Evolutionary conservation across 1,140 invertebrate genomes (phyloP).

Genomic region (Aphidius ervi): DNA sequence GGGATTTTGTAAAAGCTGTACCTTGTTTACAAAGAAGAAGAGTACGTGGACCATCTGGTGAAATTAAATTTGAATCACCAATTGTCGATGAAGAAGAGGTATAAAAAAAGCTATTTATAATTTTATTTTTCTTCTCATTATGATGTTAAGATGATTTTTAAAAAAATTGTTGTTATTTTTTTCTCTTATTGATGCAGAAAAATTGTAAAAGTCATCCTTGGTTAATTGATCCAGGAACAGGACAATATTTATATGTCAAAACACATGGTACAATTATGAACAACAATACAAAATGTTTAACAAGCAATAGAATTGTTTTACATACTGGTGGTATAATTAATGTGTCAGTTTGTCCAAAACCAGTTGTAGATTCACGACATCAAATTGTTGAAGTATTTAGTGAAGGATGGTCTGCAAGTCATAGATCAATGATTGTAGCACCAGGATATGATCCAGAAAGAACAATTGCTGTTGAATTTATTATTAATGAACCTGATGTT

Average conservation of each 20-base stretch:
- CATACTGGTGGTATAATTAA: slow-evolving; percentile 64
- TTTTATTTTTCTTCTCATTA: not conserved
- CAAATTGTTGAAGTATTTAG: slow-evolving; percentile 76
- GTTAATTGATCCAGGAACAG: slow-evolving; percentile 71
- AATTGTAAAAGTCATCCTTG: slow-evolving; percentile 73
- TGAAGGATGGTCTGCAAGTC: slow-evolving; percentile 69
- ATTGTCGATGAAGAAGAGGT: slow-evolving; percentile 63
- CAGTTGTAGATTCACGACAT: slow-evolving; percentile 55
- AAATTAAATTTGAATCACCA: slow-evolving; percentile 62
- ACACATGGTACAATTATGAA: slow-evolving; percentile 61
- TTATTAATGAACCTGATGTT: slow-evolving; percentile 67
- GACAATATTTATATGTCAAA: slow-evolving; percentile 68
- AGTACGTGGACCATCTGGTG: slow-evolving; percentile 71
- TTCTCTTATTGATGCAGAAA: slow-evolving; percentile 55
- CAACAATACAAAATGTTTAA: slow-evolving; percentile 59
- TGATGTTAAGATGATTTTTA: not conserved
- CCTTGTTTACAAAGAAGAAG: slow-evolving; percentile 63
- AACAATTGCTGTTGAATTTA: slow-evolving; percentile 72
- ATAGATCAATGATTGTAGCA: slow-evolving; percentile 56
- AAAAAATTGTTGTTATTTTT: not conserved
- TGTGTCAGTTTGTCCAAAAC: slow-evolving; percentile 68
- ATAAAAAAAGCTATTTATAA: slow-evolving; percentile 17
- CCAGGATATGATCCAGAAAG: slow-evolving; percentile 61
- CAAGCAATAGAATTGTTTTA: slow-evolving; percentile 67
- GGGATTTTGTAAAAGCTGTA: slow-evolving; percentile 72